Evolutionary conservation across 2,113 vertebrate species (phyloP).

Genomic region (Takifugu flavidus): DNA sequence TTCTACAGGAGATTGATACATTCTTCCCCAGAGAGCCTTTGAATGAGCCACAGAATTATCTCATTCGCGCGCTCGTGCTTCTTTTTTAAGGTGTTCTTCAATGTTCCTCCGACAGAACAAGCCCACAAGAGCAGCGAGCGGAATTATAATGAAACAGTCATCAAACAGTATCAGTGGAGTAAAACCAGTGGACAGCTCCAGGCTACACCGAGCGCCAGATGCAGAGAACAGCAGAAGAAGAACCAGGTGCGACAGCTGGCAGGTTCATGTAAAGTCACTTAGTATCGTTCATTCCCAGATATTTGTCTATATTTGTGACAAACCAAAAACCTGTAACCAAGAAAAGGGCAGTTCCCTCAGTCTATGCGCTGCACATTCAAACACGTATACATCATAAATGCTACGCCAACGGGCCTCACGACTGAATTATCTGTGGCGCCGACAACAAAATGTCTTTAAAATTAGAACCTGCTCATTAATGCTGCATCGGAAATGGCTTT

Average conservation of each 20-base stretch:
- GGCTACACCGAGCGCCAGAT: constrained; percentile 28
- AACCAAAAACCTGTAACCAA: too few relatives aligned
- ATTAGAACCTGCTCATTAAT: constrained; percentile 32
- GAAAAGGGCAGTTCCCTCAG: too few relatives aligned
- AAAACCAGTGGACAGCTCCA: constrained; percentile 33
- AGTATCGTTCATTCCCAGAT: neutral
- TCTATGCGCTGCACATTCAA: too few relatives aligned
- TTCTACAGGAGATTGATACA: constrained; percentile 37
- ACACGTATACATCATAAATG: too few relatives aligned
- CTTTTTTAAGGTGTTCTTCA: constrained; percentile 17
- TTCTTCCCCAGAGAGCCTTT: constrained; percentile 25
- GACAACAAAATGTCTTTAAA: constrained; percentile 19
- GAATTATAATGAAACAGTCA: constrained; percentile 56
- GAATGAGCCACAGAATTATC: constrained; percentile 44
- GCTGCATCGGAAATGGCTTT: constrained; percentile 7
- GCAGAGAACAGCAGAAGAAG: constrained; percentile 20
- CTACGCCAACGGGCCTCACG: too few relatives aligned
- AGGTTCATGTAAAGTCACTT: constrained; percentile 1
- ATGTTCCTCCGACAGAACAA: constrained; percentile 25
- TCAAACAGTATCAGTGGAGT: constrained; percentile 43
- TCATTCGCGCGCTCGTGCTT: constrained; percentile 22
- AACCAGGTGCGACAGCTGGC: constrained; percentile 17
- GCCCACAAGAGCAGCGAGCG: constrained; percentile 16
- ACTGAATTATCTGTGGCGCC: neutral
- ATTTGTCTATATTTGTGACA: neutral